Base-by-base conservation (phyloP, 2,888 invertebrate genomes). In the Caradrina kadenii region DNA sequence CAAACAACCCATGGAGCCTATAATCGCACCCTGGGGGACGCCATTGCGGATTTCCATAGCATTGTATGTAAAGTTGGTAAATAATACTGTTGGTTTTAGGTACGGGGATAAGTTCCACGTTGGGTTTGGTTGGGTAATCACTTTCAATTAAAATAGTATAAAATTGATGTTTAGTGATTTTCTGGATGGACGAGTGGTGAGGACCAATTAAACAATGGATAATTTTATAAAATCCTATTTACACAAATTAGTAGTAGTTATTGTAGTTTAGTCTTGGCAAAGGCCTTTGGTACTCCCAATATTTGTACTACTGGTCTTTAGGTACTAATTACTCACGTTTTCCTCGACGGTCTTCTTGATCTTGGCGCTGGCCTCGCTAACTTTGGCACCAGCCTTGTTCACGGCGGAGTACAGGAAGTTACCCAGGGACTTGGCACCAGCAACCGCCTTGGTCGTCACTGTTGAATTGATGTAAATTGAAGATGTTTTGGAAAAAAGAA, bases 321-420 rank as follows among this genome's bases (percentile, higher is more conserved):
- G 21, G 8, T n/a, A 26, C 58, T 73, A 59, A 59, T 52, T 91
- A 97, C 98, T 97, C 94, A 99, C 98, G 95, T 98, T 99, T 96
- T 99, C 99, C 94, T 99, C 99, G 83, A 99, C 99, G 86, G 98
- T 98, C 95, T 99, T 98, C 96, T 99, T 99, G 90, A 99, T 98
- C 96, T 99, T 99, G 84, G 97, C 98, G 82, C 98, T 97, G 73
- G 98, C 98, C 94, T 98, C 98, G 92, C 98, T 98, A 80, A 98
- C 98, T 84, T 98, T 98, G 89, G 98, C 98, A 49, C 99, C 98
- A 70, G 99, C 99, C 96, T 99, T 99, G 96, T 99, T 99, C 85
- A 99, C 99, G 82, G 99, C 98, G 79, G 98, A 98, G 96, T 98
- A 99, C 84, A 99, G 96, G 96, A 99, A 99, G 93, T 97, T 98